phyloP scores from a whole-genome alignment of 2,113 vertebrate genomes.

The Anoura caudifer region DNA sequence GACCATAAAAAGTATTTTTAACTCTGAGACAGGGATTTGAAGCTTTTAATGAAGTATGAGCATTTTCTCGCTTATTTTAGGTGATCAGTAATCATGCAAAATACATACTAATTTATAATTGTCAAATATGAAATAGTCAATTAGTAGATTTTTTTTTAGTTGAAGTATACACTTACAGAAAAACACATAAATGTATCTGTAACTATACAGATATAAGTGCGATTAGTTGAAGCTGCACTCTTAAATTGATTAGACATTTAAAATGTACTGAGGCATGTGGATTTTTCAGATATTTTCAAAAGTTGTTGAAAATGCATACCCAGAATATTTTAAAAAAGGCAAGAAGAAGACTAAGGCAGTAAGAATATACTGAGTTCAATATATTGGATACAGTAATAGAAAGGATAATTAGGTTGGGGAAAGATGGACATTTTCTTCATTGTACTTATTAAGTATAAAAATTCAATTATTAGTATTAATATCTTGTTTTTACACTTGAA shows the following conservation, averaged over 20 bases:
- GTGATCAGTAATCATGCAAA: not conserved
- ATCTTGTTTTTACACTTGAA: conserved; percentile 25
- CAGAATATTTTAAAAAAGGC: conserved; percentile 21
- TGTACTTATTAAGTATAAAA: conserved; percentile 11
- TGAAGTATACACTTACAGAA: not conserved
- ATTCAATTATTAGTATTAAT: not conserved
- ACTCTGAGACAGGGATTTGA: not conserved
- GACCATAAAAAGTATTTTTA: not conserved
- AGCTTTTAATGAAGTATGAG: conserved; percentile 14
- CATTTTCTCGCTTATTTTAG: conserved; percentile 33
- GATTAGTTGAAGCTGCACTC: not conserved
- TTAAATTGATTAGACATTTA: not conserved
- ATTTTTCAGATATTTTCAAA: conserved; percentile 23
- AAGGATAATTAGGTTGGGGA: not conserved
- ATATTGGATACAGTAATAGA: not conserved
- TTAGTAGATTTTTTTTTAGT: not conserved
- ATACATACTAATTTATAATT: not conserved
- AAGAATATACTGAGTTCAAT: not conserved
- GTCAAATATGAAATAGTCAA: not conserved
- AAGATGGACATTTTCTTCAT: not conserved
- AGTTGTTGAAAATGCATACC: not conserved
- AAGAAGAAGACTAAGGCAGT: not conserved
- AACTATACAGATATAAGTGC: not conserved
- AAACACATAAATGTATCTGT: not conserved
- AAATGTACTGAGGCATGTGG: not conserved